Evolutionary conservation across 2,888 invertebrate genomes (phyloP).

Genomic region (Cenopis cana): DNA sequence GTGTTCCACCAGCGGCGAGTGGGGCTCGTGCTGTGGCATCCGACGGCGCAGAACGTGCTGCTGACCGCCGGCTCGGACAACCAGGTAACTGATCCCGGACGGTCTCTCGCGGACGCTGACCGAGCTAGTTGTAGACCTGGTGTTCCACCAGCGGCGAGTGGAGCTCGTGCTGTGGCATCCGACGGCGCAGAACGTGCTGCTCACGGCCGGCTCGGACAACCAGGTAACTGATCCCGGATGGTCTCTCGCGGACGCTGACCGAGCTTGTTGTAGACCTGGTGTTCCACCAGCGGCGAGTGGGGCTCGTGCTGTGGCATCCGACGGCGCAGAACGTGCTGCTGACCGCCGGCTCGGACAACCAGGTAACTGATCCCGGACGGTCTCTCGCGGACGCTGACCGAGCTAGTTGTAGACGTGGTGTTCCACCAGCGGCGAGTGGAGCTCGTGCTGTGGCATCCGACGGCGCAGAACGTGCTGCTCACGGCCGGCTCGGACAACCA

Average conservation of each 20-base stretch:
- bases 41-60: constrained; percentile 97
- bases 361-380: constrained; percentile 90
- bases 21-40: constrained; percentile 98
- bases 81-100: constrained; percentile 90
- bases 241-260: constrained; percentile 93
- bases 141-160: constrained; percentile 96
- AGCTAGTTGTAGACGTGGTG: constrained; percentile 96
- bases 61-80: constrained; percentile 97
- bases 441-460: constrained; percentile 98
- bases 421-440: constrained; percentile 97
- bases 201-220: constrained; percentile 97
- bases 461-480: constrained; percentile 96
- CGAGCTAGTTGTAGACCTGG: constrained; percentile 96
- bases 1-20: constrained; percentile 97
- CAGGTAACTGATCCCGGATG: constrained; percentile 91
- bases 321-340: constrained; percentile 97
- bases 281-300: constrained; percentile 96
- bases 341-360: constrained; percentile 96
- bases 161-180: constrained; percentile 99
- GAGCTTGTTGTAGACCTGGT: constrained; percentile 97
- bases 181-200: constrained; percentile 96
- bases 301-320: constrained; percentile 98
- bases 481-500: constrained; percentile 97
- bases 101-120: constrained; percentile 94
- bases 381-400: constrained; percentile 94